Percentiles rank a stretch among this genome's conserved stretches.
Evolutionary conservation across 2,113 vertebrate genomes (phyloP).

Genomic region (Cromileptes altivelis): DNA sequence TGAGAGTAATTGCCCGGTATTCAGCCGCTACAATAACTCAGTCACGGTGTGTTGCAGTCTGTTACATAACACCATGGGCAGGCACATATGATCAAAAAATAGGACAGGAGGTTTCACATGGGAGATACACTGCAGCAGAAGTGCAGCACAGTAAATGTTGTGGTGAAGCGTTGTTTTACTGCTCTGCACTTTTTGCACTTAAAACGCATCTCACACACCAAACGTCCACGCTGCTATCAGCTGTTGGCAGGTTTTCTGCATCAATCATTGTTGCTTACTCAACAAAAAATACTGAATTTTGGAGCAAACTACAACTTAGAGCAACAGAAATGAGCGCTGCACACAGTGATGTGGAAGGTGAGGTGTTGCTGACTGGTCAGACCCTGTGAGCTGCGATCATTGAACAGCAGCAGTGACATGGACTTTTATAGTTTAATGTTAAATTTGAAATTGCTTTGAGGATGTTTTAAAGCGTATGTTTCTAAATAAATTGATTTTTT

Average conservation of each 20-base stretch:
- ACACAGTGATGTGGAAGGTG: neutral
- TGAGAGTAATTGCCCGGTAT: neutral
- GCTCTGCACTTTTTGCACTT: slow-evolving; percentile 8
- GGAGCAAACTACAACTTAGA: neutral
- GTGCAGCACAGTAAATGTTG: neutral
- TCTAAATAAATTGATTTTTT: slow-evolving; percentile 71
- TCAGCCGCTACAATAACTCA: neutral
- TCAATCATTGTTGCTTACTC: neutral
- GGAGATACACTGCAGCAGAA: neutral
- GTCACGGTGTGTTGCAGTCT: neutral
- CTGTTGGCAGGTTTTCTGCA: neutral
- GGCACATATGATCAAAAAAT: neutral
- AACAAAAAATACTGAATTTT: neutral
- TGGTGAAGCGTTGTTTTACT: neutral
- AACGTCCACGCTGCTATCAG: neutral
- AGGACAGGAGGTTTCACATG: neutral
- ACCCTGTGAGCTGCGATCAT: neutral
- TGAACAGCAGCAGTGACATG: neutral
- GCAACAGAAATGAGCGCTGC: neutral
- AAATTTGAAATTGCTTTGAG: neutral
- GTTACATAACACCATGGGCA: neutral
- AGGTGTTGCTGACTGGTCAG: neutral
- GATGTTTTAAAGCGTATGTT: slow-evolving; percentile 59
- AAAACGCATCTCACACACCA: neutral
- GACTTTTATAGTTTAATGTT: slow-evolving; percentile 57